Evolutionary conservation across 2,797 vertebrate genomes (phyloP).

Genomic region (Tangara arthus): DNA sequence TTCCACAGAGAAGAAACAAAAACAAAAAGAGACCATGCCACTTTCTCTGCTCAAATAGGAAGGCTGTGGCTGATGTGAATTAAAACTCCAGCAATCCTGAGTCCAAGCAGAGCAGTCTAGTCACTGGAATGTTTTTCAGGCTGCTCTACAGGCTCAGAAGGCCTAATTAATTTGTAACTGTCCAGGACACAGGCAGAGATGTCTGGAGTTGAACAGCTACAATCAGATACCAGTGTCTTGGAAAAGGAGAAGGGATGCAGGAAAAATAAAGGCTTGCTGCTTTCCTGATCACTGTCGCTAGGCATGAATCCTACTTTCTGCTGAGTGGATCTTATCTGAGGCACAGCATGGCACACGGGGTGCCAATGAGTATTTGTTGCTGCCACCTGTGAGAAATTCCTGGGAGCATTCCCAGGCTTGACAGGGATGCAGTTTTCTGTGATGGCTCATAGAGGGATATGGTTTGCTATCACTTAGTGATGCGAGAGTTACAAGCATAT

Average conservation of each 20-base stretch:
- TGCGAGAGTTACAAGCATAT: background rate
- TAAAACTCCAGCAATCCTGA: background rate
- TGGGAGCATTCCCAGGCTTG: background rate
- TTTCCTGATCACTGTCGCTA: background rate
- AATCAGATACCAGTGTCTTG: background rate
- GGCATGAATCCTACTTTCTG: background rate
- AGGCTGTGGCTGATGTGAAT: background rate
- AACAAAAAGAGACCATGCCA: background rate
- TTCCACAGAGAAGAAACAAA: background rate
- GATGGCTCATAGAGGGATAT: background rate
- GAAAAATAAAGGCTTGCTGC: background rate
- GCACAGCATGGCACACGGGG: background rate
- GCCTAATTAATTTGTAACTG: background rate
- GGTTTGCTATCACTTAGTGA: background rate
- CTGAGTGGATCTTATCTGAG: background rate
- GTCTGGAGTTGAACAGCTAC: background rate
- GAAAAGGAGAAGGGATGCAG: background rate
- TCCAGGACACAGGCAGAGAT: background rate
- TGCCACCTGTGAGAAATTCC: background rate
- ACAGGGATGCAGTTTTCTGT: background rate
- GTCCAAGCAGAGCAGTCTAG: background rate
- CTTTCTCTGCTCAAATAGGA: background rate
- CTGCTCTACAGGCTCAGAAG: background rate
- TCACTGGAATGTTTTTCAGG: background rate
- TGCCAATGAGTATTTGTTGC: background rate